These are phyloP conservation scores for Myiozetetes cayanensis DNA, from an alignment of 2,113 vertebrate genomes.

Conservation along the genomic window DNA sequence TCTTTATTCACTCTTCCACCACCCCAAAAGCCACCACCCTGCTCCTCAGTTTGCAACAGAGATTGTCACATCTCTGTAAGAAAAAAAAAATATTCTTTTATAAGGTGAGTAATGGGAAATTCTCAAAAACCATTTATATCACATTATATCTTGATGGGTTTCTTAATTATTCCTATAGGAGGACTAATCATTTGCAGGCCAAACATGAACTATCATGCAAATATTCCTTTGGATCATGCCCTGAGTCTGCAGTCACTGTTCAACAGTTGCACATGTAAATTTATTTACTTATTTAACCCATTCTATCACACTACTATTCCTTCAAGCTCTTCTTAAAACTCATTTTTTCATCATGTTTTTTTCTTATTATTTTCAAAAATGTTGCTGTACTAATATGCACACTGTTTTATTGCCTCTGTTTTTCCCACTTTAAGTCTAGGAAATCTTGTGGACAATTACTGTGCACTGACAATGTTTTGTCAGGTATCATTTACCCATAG, in stretches of 20 bases:
- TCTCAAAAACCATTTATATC: not conserved
- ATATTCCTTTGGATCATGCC: not conserved
- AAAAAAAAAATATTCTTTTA: not conserved
- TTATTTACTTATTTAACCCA: not conserved
- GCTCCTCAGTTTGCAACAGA: not conserved
- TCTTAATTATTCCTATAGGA: not conserved
- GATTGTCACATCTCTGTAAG: not conserved
- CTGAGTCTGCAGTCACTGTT: not conserved
- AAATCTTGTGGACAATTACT: not conserved
- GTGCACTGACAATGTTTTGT: not conserved
- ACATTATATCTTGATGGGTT: not conserved
- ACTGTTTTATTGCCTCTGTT: not conserved
- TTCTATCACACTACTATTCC: not conserved
- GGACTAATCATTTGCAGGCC: not conserved
- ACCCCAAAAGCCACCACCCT: not conserved
- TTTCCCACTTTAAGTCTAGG: not conserved
- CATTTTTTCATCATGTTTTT: not conserved
- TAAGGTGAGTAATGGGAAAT: not conserved
- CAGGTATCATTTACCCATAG: not conserved
- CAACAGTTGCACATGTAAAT: not conserved
- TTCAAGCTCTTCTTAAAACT: not conserved
- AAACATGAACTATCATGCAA: not conserved
- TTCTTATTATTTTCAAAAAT: not conserved
- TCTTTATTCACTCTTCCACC: not conserved
- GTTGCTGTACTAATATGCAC: not conserved